Base-by-base conservation (phyloP, 92 coral and sea anemone species). In the Muricea muricata region DNA sequence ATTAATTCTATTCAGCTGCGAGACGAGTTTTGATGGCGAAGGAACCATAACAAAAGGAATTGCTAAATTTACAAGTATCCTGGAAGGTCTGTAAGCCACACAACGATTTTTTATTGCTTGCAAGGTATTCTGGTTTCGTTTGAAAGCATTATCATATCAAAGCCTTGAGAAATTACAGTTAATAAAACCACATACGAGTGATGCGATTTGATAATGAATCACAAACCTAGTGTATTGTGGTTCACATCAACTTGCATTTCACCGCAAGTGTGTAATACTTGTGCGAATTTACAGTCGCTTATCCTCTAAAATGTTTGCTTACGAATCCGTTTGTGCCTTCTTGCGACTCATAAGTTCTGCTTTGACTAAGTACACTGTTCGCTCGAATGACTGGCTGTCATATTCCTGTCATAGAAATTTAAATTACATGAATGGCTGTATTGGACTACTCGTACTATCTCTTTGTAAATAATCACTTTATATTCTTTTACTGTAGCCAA, bases 1-100 rank as follows among this genome's bases (percentile, higher is more conserved):
- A 75, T 47, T 20, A 7, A 24, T 75, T 21, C 15, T 20, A 30
- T 78, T 78, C 71, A 55, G 71, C 83, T 56, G 71, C 71, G 65
- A 57, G 68, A 29, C 45, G 15, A 33, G 3, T 42, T n/a, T 30
- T 5, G 29, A 37, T 56, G 83, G 71, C 71, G 83, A 58, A 12
- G 70, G 25, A 76, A 34, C 29, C 33, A 57, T 56, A 56, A n/a
- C 65, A 57, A 31, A 50, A 2, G 24, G 37, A 34, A 32, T 50
- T 26, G 8, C 24, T 25, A 35, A 6, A 17, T 12, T 56, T 26
- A 26, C 34, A 0, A 26, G 30, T 20, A 41, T 1, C 39, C 58
- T 11, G 24, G 70, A 70, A 57, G 71, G 70, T 58, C 0, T 33
- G 70, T 25, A 56, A 24, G 12, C 3, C 12, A 56, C 30, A 6